Evolutionary conservation across 1,140 invertebrate species (phyloP), one percentile per base, ranked within the genome.

Genomic region (Aphis craccivora): DNA sequence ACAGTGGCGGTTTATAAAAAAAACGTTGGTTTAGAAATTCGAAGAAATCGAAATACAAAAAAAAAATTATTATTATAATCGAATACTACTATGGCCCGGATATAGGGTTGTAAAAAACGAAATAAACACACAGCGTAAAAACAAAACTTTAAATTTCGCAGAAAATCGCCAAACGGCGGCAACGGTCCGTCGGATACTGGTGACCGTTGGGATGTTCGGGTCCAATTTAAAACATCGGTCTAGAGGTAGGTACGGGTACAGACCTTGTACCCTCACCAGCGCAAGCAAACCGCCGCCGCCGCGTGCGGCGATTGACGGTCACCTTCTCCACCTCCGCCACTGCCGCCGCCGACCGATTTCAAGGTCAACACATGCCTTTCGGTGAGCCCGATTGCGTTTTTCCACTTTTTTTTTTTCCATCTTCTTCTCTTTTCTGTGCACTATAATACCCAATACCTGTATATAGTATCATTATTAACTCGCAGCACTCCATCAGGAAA

Each of bases 151-250:
- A 40, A 40, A 76, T 76, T n/a, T 90, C 23, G 81, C 35, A 53
- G 81, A 51, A 53, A 86, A 86, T 93, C 91, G 91, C 91, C 91
- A 86, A 86, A 93, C 91, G 91, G 91, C 91, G 91, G 91, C 91
- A 93, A 93, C 91, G 81, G 91, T 93, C 91, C 91, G 91, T 93
- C 91, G 91, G 91, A 84, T 93, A 93, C 91, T 93, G 91, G 81
- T 93, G 81, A 18, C 81, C 35, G 81, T 93, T 51, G 67, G 76
- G 48, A 86, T 83, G 67, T 3, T n/a, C 76, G 35, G 23, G 48
- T 55, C 81, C 91, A 55, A 84, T 93, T 51, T 93, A 93, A 93
- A 86, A 93, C 91, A 48, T 93, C 91, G n/a, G 60, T 35, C n/a
- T 40, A 11, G 43, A 48, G 35, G 40, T 35, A 45, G 90, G 48